These are phyloP conservation scores for Laterallus jamaicensis DNA, from an alignment of 2,113 vertebrate species.

Conservation along the genomic window DNA sequence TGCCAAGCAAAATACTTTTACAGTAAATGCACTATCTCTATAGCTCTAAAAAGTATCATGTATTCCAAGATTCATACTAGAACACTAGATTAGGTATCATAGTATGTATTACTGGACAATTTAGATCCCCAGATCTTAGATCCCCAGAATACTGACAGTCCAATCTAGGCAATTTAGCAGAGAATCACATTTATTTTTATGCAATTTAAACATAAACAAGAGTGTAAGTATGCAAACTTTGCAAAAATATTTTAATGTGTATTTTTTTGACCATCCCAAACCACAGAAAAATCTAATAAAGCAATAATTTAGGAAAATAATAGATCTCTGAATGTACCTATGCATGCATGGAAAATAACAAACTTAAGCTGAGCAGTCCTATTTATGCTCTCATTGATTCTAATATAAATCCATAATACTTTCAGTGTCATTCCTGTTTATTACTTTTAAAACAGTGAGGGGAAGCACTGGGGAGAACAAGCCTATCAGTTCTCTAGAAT, in stretches of 20 bases:
- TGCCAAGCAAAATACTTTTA: conserved; percentile 48
- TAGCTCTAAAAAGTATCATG: background rate
- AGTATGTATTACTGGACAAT: background rate
- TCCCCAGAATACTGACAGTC: background rate
- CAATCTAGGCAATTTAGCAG: background rate
- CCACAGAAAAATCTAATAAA: background rate
- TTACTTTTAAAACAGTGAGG: background rate
- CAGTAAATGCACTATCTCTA: background rate
- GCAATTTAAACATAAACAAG: background rate
- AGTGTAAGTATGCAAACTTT: background rate
- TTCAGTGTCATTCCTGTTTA: background rate
- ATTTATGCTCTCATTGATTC: background rate
- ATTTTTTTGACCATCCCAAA: background rate
- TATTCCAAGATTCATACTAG: background rate
- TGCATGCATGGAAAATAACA: background rate
- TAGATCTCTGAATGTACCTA: background rate
- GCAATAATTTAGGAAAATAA: background rate
- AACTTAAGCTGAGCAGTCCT: background rate
- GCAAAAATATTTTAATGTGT: background rate
- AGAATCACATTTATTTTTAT: background rate
- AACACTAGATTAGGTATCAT: background rate
- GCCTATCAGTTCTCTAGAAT: background rate
- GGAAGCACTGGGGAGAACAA: background rate
- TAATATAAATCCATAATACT: background rate
- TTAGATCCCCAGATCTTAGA: background rate